phyloP scores from a whole-genome alignment of 2,113 vertebrate species.

The Myocastor coypus region DNA sequence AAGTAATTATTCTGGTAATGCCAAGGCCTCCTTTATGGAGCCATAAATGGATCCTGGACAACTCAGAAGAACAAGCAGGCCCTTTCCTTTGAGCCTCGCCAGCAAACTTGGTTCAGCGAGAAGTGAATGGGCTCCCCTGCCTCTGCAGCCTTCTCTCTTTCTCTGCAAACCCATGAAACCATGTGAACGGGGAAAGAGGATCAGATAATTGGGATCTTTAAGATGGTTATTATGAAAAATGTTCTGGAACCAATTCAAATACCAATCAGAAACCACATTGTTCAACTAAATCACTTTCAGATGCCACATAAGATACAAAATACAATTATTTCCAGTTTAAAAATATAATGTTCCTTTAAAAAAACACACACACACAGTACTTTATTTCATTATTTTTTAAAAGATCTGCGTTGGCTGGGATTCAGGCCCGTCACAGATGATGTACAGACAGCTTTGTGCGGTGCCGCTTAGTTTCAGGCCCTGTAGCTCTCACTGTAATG shows the following conservation, averaged over 20 bases:
- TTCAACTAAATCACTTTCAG: constrained; percentile 97
- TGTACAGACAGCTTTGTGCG: constrained; percentile 89
- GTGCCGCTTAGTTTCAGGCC: constrained; percentile 84
- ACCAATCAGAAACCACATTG: constrained; percentile 95
- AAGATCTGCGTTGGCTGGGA: constrained; percentile 89
- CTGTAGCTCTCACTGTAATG: constrained; percentile 72
- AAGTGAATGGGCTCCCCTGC: not conserved
- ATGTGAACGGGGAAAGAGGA: constrained; percentile 85
- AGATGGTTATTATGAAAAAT: constrained; percentile 91
- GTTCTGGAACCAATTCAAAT: constrained; percentile 92
- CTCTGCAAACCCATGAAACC: constrained; percentile 85
- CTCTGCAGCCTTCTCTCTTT: constrained; percentile 33
- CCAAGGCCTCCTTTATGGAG: constrained; percentile 82
- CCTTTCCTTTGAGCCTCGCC: constrained; percentile 67
- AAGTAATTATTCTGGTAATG: constrained; percentile 88
- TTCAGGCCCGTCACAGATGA: constrained; percentile 91
- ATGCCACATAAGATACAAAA: constrained; percentile 92
- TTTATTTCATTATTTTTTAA: constrained; percentile 86
- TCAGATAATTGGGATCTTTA: constrained; percentile 93
- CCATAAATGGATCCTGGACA: constrained; percentile 86
- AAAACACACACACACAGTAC: constrained; percentile 80
- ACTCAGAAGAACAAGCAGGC: constrained; percentile 75
- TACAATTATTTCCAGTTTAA: constrained; percentile 95
- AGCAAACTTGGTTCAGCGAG: not conserved
- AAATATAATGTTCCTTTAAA: constrained; percentile 93